These are phyloP conservation scores for Myotis planiceps DNA, from an alignment of 2,797 vertebrate genomes.

Conservation along the genomic window DNA sequence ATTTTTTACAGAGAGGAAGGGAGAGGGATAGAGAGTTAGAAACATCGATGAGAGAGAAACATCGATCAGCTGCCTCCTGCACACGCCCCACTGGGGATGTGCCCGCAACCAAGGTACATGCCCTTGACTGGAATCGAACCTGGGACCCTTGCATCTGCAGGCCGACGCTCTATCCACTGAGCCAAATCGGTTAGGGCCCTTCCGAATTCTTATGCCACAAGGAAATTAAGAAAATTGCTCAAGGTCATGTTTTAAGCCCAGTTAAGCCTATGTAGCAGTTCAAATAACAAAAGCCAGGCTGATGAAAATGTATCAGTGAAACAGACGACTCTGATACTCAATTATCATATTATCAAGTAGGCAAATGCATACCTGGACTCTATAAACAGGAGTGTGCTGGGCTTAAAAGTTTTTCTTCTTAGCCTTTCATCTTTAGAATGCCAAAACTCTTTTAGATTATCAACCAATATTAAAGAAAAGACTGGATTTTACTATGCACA, in stretches of 20 bases:
- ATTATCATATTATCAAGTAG: neutral
- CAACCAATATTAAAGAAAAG: neutral
- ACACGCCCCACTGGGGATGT: too few relatives aligned
- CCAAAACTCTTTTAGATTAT: neutral
- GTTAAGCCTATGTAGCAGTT: neutral
- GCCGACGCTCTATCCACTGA: too few relatives aligned
- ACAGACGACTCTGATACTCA: neutral
- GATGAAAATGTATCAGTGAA: neutral
- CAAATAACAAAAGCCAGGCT: neutral
- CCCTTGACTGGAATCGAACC: too few relatives aligned
- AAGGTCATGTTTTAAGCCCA: slow-evolving; percentile 3
- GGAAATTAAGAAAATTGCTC: neutral
- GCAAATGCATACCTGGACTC: neutral
- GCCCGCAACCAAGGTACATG: too few relatives aligned
- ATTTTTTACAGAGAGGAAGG: too few relatives aligned
- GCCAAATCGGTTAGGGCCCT: too few relatives aligned
- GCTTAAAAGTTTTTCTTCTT: neutral
- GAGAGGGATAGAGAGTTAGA: too few relatives aligned
- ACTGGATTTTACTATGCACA: neutral
- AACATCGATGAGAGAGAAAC: too few relatives aligned
- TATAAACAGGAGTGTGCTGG: neutral
- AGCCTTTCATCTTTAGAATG: neutral
- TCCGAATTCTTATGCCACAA: neutral
- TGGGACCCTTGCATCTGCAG: too few relatives aligned
- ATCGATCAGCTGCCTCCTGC: too few relatives aligned